Conservation (phyloP, 2,113 vertebrate species). For the Hippopotamus amphibius region DNA sequence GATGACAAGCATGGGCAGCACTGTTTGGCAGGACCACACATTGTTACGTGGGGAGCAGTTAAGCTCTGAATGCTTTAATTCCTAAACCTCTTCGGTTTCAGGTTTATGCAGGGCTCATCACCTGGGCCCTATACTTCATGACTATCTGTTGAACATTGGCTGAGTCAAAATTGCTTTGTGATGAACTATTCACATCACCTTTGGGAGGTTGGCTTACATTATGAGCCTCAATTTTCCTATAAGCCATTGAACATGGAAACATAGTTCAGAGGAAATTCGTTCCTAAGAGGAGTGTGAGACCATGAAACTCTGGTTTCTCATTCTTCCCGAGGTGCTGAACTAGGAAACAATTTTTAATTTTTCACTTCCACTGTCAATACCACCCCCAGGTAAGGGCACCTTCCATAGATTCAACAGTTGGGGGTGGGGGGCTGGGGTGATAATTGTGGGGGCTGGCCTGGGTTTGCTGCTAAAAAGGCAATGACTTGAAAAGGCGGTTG, state of each 20-base stretch:
- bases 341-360: neutral
- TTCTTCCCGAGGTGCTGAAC: neutral
- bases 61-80: neutral
- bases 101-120: neutral
- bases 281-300: neutral
- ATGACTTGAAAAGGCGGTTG: neutral
- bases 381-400: neutral
- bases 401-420: neutral
- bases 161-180: conserved; percentile 51
- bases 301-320: neutral
- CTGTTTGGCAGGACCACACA: neutral
- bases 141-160: neutral
- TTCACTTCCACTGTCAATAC: neutral
- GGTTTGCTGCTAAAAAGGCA: neutral
- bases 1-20: neutral
- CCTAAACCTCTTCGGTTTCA: neutral
- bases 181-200: neutral
- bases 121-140: neutral
- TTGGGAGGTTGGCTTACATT: neutral
- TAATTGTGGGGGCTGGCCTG: neutral
- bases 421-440: neutral
- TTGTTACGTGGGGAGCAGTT: neutral
- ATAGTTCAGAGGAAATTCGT: neutral
- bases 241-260: conserved; percentile 47
- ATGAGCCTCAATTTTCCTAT: conserved; percentile 23